Conservation (phyloP, 2,797 vertebrate species). For the Hoplostethus atlanticus region DNA sequence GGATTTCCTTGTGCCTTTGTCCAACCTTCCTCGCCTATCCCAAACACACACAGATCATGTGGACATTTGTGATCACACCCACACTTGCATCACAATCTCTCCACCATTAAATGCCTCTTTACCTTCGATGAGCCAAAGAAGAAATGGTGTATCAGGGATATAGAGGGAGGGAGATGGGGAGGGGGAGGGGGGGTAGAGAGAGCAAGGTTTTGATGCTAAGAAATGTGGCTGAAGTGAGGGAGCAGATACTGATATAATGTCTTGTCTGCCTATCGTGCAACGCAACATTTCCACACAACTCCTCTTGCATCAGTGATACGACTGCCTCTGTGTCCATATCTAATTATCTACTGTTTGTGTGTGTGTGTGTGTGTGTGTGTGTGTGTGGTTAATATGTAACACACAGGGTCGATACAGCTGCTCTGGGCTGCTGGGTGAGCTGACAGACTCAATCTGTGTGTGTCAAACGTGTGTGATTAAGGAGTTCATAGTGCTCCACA, state of each 20-base stretch:
- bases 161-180: too few species aligned
- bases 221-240: neutral
- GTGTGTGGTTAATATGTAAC: slow-evolving; percentile 87
- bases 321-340: slow-evolving; percentile 41
- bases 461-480: slow-evolving; percentile 89
- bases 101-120: neutral
- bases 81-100: slow-evolving; percentile 36
- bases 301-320: slow-evolving; percentile 20
- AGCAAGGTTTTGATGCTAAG: neutral
- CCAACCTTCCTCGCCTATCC: slow-evolving; percentile 39
- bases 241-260: slow-evolving; percentile 21
- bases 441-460: slow-evolving; percentile 86
- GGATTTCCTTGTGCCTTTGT: slow-evolving; percentile 71
- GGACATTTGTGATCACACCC: slow-evolving; percentile 42
- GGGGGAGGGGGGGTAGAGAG: neutral
- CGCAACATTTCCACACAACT: slow-evolving; percentile 32
- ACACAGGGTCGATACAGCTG: slow-evolving; percentile 81
- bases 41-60: slow-evolving; percentile 42
- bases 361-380: slow-evolving; percentile 42
- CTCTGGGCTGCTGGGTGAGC: slow-evolving; percentile 72
- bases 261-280: neutral
- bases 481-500: slow-evolving; percentile 80
- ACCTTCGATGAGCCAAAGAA: neutral
- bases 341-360: slow-evolving; percentile 62
- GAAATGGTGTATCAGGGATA: neutral